These are phyloP conservation scores for Phacellophora camtschatica DNA, from an alignment of 30 jellyfish, hydroid and myxozoan genomes.

Conservation along the genomic window DNA sequence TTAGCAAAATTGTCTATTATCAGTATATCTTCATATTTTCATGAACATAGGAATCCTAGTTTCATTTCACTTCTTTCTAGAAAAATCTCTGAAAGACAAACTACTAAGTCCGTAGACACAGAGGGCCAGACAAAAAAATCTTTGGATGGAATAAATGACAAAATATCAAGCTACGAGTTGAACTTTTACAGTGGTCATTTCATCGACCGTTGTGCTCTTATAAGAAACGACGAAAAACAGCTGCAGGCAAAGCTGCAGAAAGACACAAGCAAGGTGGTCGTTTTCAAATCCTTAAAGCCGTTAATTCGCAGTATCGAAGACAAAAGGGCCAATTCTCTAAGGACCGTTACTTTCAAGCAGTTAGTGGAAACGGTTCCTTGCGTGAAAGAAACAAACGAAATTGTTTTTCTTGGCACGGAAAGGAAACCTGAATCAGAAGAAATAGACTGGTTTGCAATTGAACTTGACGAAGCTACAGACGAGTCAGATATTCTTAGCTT, in stretches of 20 bases:
- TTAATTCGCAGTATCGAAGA: not conserved
- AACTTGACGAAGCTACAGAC: not conserved
- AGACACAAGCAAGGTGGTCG: slow-evolving; percentile 24
- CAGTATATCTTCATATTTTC: no score
- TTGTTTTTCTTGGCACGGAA: slow-evolving; percentile 29
- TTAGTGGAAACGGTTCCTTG: not conserved
- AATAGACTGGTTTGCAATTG: slow-evolving; percentile 62
- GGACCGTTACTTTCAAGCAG: not conserved
- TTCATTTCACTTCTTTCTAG: no score
- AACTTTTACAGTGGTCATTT: slow-evolving; percentile 17
- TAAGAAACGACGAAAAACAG: not conserved
- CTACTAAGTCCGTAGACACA: no score
- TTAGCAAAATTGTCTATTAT: no score
- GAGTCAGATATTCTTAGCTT: not conserved
- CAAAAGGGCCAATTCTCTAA: not conserved
- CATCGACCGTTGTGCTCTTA: slow-evolving; percentile 34
- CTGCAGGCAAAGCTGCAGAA: not conserved
- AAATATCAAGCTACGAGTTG: not conserved
- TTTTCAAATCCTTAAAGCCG: slow-evolving; percentile 31
- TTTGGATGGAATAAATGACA: no score
- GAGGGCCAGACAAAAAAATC: no score
- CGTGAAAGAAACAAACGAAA: not conserved
- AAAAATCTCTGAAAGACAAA: no score
- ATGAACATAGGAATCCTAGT: no score
- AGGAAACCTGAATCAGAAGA: no score